phyloP scores from a whole-genome alignment of 1,140 invertebrate genomes.

The Sarcophaga peregrina region DNA sequence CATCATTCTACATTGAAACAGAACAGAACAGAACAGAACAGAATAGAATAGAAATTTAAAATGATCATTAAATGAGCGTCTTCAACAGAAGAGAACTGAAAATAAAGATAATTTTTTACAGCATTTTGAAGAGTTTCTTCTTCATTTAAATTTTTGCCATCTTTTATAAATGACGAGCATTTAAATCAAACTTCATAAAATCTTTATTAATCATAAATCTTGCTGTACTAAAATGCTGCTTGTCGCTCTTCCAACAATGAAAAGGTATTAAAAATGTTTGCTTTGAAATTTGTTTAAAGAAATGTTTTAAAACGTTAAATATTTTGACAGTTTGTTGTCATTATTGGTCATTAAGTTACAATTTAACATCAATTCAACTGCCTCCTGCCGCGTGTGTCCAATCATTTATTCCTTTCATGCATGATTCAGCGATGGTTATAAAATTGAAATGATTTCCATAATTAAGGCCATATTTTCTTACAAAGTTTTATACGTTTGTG shows the following conservation, averaged over 20 bases:
- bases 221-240: background rate
- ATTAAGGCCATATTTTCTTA: background rate
- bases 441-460: background rate
- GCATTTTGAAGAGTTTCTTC: background rate
- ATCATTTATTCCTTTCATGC: background rate
- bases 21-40: background rate
- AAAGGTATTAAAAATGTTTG: too few species aligned
- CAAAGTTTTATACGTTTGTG: too few species aligned
- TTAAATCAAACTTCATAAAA: slow-evolving; percentile 32
- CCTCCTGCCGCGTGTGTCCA: slow-evolving; percentile 8
- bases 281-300: background rate
- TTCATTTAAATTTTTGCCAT: too few species aligned
- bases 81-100: background rate
- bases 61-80: too few species aligned
- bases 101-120: background rate
- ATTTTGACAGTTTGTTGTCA: slow-evolving; percentile 39
- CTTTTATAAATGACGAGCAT: background rate
- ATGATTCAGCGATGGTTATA: slow-evolving; percentile 4
- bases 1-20: background rate
- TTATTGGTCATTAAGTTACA: slow-evolving; percentile 40
- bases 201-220: slow-evolving; percentile 41
- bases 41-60: background rate
- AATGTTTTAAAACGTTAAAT: slow-evolving; percentile 23
- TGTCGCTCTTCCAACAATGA: too few species aligned
- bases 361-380: slow-evolving; percentile 14